These are phyloP conservation scores for Achlya flavicornis DNA, from an alignment of 2,888 invertebrate species.

Conservation along the genomic window DNA sequence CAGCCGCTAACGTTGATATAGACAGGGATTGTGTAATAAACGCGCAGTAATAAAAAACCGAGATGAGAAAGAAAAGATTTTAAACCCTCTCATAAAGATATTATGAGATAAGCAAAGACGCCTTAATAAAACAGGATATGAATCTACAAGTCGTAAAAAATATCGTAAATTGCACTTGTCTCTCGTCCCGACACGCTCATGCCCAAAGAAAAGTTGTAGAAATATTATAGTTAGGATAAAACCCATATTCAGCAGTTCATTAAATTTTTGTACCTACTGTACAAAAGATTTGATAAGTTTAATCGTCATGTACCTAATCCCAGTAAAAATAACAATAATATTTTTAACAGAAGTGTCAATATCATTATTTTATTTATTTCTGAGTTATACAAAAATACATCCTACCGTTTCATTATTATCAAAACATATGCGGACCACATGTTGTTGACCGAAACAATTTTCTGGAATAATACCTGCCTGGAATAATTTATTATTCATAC, in stretches of 20 bases:
- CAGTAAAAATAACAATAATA: too few species aligned
- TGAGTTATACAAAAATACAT: neutral
- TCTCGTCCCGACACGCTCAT: conserved; percentile 24
- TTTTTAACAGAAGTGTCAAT: too few species aligned
- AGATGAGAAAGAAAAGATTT: conserved; percentile 59
- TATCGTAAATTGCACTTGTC: conserved; percentile 52
- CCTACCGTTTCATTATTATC: neutral
- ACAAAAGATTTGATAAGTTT: too few species aligned
- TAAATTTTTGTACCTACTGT: neutral
- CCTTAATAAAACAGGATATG: conserved; percentile 55
- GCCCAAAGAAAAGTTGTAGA: conserved; percentile 17
- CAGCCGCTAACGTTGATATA: conserved; percentile 39
- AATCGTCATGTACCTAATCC: too few species aligned
- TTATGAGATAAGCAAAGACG: conserved; percentile 56
- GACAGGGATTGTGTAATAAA: conserved; percentile 51
- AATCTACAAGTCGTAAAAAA: conserved; percentile 60
- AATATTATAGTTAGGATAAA: conserved; percentile 16
- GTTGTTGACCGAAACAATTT: conserved; percentile 41
- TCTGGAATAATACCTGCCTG: conserved; percentile 43
- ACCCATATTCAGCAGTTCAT: conserved; percentile 10
- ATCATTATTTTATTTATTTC: neutral
- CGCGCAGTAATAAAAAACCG: conserved; percentile 48
- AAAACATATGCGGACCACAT: conserved; percentile 15
- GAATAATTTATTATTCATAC: conserved; percentile 56
- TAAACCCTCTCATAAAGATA: conserved; percentile 58